Base-by-base conservation (phyloP, 2,888 invertebrate species). In the Lamproptera curius region DNA sequence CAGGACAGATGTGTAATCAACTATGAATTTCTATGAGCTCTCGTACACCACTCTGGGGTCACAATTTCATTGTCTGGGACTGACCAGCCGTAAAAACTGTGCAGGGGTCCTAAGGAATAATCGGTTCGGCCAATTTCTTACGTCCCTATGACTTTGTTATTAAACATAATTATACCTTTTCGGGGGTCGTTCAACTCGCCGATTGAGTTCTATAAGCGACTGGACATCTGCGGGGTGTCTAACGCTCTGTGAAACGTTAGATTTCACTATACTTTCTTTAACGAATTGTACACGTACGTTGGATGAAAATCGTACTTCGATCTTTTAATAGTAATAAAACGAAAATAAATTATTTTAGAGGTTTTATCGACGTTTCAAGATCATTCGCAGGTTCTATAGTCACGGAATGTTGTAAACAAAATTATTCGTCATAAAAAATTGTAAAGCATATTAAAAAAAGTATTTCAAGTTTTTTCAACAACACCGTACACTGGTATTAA, bases 51-150 rank as follows among this genome's bases (percentile, higher is more conserved):
- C 67, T 68, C 58, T 65, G 70, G 77, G 76, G 74, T 75, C 74
- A 71, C 63, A 64, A 55, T 66, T 67, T 54, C 60, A 72, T 87
- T 86, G 85, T 87, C 75, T 83, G 67, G 61, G 77, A 84, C 84
- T 87, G 87, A 87, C 87, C 87, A 81, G 78, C 74, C 82, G 80
- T 81, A 70, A 56, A 54, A 62, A 63, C 72, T 48, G 61, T 57
- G 68, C 66, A 73, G 80, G 86, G 87, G 79, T 74, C 70, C 73
- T 63, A 63, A 64, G 67, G 68, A 70, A 69, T 62, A 66, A 76
- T 76, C 70, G 73, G 82, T 84, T 84, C 77, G 81, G 82, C 81
- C 74, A 79, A 79, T 77, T 82, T 70, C 80, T 79, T 67, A 70
- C 69, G 70, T 76, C 75, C 80, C 78, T 76, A 61, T 59, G 47